Conservation (phyloP, 2,888 invertebrate genomes). For the Heliconius charithonia region DNA sequence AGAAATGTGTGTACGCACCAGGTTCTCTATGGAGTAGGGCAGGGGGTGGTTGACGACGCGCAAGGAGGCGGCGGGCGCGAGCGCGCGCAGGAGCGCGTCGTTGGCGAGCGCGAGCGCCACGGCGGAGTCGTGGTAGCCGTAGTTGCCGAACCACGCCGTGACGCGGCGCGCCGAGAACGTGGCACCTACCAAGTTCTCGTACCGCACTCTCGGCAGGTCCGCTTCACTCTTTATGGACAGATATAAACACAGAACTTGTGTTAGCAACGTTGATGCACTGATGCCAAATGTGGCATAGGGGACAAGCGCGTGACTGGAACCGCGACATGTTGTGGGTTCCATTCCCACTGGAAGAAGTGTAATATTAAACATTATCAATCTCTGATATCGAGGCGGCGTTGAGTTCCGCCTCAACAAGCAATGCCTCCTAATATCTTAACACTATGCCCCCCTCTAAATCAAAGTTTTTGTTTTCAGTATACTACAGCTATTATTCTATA, state of each 20-base stretch:
- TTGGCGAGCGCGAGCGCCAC: constrained; percentile 86
- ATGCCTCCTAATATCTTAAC: too few species aligned
- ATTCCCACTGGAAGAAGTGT: too few species aligned
- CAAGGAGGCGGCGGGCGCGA: constrained; percentile 72
- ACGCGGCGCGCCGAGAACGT: constrained; percentile 77
- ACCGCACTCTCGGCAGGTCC: constrained; percentile 72
- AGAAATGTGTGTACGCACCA: constrained; percentile 67
- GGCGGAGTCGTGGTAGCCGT: constrained; percentile 90
- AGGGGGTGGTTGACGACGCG: constrained; percentile 87
- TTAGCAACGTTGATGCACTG: too few species aligned
- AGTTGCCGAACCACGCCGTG: constrained; percentile 90
- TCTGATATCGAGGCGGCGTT: too few species aligned
- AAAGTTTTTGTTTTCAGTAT: too few species aligned
- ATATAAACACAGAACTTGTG: background rate
- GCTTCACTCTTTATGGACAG: constrained; percentile 56
- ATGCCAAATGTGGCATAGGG: too few species aligned
- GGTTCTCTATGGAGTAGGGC: constrained; percentile 85
- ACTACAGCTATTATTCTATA: too few species aligned
- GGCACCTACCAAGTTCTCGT: constrained; percentile 84
- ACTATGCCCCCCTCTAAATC: too few species aligned
- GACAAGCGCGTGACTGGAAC: too few species aligned
- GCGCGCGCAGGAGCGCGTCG: constrained; percentile 84
- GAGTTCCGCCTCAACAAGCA: too few species aligned
- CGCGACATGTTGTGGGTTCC: too few species aligned
- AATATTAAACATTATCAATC: too few species aligned